Evolutionary conservation across 2,797 vertebrate species (phyloP).

Genomic region (Sebastes matsubarae): DNA sequence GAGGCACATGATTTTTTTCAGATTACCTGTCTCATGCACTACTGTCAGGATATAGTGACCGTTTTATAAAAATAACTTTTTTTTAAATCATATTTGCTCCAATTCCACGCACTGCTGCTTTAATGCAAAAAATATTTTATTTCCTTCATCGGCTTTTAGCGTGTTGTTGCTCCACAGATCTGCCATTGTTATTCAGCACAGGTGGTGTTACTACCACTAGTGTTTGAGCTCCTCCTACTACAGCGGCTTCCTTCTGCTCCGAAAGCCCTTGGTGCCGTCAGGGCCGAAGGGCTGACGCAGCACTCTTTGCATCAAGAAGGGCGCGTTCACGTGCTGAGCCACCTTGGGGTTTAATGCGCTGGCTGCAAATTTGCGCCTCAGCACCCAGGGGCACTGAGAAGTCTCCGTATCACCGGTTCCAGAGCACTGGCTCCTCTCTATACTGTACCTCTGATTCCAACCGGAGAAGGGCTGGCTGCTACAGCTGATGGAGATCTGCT

Average conservation of each 20-base stretch:
- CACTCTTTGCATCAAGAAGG: not conserved
- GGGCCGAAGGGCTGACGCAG: conserved; percentile 73
- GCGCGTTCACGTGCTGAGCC: not conserved
- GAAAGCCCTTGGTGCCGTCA: conserved; percentile 74
- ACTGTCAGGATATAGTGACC: too few species aligned
- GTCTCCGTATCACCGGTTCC: conserved; percentile 43
- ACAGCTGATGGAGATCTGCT: conserved; percentile 25
- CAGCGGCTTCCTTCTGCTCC: conserved; percentile 59
- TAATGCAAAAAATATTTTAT: not conserved
- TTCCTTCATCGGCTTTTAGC: not conserved
- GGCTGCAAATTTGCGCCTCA: conserved; percentile 62
- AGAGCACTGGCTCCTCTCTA: conserved; percentile 23
- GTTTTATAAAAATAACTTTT: too few species aligned
- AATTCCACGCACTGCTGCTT: not conserved
- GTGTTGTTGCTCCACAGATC: not conserved
- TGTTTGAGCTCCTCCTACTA: conserved; percentile 33
- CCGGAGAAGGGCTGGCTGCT: not conserved
- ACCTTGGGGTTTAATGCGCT: conserved; percentile 12
- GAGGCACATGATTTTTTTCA: too few species aligned
- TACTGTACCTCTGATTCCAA: conserved; percentile 13
- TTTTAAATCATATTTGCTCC: too few species aligned
- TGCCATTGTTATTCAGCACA: not conserved
- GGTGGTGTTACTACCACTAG: not conserved
- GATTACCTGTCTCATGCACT: too few species aligned
- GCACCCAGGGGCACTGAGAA: conserved; percentile 62